Percentiles rank a stretch among this genome's conserved stretches.
Evolutionary conservation across 2,113 vertebrate species (phyloP).

Genomic region (cattle (Bos taurus)): DNA sequence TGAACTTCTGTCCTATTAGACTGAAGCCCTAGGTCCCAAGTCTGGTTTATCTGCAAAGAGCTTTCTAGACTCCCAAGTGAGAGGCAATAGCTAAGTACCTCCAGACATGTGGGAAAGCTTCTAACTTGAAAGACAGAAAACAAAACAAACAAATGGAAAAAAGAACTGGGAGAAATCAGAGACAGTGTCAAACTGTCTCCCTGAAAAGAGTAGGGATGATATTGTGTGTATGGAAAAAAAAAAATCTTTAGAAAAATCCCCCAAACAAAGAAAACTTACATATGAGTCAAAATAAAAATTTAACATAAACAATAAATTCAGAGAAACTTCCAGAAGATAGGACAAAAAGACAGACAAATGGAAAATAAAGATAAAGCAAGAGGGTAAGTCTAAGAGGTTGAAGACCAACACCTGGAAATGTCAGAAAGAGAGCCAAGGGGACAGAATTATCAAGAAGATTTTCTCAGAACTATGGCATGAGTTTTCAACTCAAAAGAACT

Average conservation of each 20-base stretch:
- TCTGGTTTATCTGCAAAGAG: not conserved
- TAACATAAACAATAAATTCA: not conserved
- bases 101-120: not conserved
- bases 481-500: not conserved
- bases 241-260: not conserved
- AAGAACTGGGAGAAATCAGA: not conserved
- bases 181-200: not conserved
- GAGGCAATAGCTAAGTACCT: not conserved
- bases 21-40: not conserved
- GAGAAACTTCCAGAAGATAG: not conserved
- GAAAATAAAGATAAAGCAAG: not conserved
- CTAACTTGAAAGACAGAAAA: not conserved
- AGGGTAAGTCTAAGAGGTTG: not conserved
- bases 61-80: not conserved
- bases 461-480: not conserved
- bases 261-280: not conserved
- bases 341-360: not conserved
- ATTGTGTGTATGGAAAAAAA: not conserved
- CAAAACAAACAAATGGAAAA: not conserved
- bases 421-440: not conserved
- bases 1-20: not conserved
- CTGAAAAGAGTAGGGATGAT: not conserved
- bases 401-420: not conserved
- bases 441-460: not conserved
- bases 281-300: not conserved